Base-by-base conservation (phyloP, 2,888 invertebrate species). In the Drosophila subquinaria region DNA sequence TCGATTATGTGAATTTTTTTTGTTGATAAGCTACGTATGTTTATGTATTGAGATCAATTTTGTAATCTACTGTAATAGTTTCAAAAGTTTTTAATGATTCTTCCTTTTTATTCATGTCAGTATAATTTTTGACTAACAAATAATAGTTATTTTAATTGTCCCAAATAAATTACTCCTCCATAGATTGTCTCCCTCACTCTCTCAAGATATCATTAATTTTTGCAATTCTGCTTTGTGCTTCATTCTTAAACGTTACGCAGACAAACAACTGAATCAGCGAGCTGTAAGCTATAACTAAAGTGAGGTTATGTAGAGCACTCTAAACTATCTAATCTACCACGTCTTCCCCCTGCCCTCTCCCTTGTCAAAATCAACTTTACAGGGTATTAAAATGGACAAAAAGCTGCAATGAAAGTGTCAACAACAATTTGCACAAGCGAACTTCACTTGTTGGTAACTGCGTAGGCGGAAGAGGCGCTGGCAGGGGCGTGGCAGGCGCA, bases 391-490 rank as follows among this genome's bases (percentile, higher is more conserved):
- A 47, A 27, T 6, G 15, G 48, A 59, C 66, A 61, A 30, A 40
- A 50, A 47, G 33, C 47, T 47, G 38, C 69, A 69, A 62, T 66
- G 52, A 79, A 75, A 72, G 52, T 79, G 79, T 64, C 80, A 75
- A 50, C 59, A 59, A 70, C 75, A 66, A 67, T 69, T 76, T 75
- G 47, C 60, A 52, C 35, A 23, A 43, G 61, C 20, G 61, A 69
- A 76, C 36, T 60, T 55, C 43, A 61, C 45, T 35, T 45, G 45
- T 1, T 33, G 40, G 17, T 20, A 30, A 6, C 50, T 50, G 15
- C 2, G 17, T 13, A 9, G 13, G 11, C 10, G n/a, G 33, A 3
- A 35, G 20, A 13, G n/a, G 15, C 15, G 30, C 10, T 17, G 42
- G 20, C 2, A 38, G 45, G 56, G 53, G 56, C 55, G 38, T 55